phyloP scores from a whole-genome alignment of 1,140 invertebrate species.

The Pararge aegeria region DNA sequence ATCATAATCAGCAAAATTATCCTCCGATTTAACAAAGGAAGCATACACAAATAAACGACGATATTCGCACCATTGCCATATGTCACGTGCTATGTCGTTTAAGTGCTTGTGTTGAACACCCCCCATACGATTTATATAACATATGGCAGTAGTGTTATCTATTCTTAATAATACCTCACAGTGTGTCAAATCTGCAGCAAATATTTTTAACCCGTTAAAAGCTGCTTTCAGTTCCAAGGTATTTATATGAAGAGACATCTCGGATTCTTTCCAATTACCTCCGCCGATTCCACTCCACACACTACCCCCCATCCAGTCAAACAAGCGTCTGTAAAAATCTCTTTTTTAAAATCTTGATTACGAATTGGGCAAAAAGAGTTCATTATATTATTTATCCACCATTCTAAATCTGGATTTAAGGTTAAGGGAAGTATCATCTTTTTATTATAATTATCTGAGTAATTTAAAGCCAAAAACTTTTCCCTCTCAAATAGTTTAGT shows the following conservation, averaged over 20 bases:
- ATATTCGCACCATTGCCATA: slow-evolving; percentile 22
- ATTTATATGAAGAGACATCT: slow-evolving; percentile 17
- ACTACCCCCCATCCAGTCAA: slow-evolving; percentile 13
- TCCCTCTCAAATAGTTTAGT: slow-evolving; percentile 23
- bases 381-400: slow-evolving; percentile 17
- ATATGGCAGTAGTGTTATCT: slow-evolving; percentile 16
- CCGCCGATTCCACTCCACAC: not conserved
- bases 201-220: slow-evolving; percentile 10
- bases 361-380: not conserved
- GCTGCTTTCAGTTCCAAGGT: slow-evolving; percentile 22
- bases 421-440: not conserved
- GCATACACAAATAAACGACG: slow-evolving; percentile 14
- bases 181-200: not conserved
- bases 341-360: not conserved
- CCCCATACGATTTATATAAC: slow-evolving; percentile 23
- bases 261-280: slow-evolving; percentile 15
- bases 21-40: slow-evolving; percentile 9
- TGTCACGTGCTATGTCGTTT: slow-evolving; percentile 5
- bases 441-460: not conserved
- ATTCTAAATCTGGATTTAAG: not conserved
- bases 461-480: not conserved
- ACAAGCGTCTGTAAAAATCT: slow-evolving; percentile 18
- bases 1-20: not conserved
- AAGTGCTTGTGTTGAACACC: slow-evolving; percentile 12
- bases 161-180: slow-evolving; percentile 7